Conservation (phyloP, 2,113 vertebrate species). For the Sander lucioperca region DNA sequence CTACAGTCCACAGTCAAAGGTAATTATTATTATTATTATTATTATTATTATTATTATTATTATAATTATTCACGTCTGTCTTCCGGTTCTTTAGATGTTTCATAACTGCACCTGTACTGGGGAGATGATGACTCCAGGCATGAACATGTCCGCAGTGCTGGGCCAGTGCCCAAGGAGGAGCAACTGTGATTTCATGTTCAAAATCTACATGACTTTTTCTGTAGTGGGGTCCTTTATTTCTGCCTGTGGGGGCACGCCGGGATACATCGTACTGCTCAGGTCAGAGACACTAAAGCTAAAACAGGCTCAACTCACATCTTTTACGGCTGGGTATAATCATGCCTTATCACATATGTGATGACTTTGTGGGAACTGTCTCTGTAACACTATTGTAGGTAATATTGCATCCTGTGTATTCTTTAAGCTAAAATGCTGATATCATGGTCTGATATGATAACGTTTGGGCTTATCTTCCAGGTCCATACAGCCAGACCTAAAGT, state of each 20-base stretch:
- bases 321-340: background rate
- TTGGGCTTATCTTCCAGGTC: conserved; percentile 81
- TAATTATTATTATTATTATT: too few relatives aligned
- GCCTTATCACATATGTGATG: background rate
- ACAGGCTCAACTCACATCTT: background rate
- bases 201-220: conserved; percentile 84
- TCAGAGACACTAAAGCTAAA: conserved; percentile 55
- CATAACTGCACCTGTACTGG: conserved; percentile 90
- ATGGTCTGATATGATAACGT: background rate
- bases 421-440: background rate
- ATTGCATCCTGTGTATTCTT: background rate
- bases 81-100: conserved; percentile 83
- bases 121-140: conserved; percentile 42
- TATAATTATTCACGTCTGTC: background rate
- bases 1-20: background rate
- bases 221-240: conserved; percentile 78
- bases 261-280: conserved; percentile 88
- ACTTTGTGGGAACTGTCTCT: background rate
- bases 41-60: too few relatives aligned
- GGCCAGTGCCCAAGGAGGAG: conserved; percentile 87
- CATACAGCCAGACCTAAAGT: conserved; percentile 89
- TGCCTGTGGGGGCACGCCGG: conserved; percentile 82
- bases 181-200: conserved; percentile 84
- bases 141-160: conserved; percentile 84
- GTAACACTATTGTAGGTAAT: background rate